Conservation (phyloP, 2,888 invertebrate species). For the Sicus ferrugineus region DNA sequence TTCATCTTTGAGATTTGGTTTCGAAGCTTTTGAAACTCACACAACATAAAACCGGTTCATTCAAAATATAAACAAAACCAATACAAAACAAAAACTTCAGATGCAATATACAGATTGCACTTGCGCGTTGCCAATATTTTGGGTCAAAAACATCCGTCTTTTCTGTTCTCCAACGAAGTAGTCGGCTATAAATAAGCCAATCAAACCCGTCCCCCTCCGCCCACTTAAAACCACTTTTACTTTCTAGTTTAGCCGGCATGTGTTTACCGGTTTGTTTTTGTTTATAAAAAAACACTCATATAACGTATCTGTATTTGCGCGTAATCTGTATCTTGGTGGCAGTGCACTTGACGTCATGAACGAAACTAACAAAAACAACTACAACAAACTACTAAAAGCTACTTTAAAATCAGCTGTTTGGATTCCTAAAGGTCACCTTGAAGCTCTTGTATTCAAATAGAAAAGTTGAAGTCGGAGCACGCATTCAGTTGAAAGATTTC, state of each 20-base stretch:
- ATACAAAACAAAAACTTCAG: slow-evolving; percentile 17
- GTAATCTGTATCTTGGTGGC: not conserved
- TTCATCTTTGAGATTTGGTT: not conserved
- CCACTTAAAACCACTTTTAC: not conserved
- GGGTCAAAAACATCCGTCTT: too few species aligned
- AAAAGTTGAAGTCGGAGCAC: slow-evolving; percentile 21
- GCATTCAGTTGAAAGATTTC: slow-evolving; percentile 20
- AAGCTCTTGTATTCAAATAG: slow-evolving; percentile 38
- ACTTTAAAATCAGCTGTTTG: slow-evolving; percentile 26
- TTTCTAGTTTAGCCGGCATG: not conserved
- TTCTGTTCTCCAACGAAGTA: too few species aligned
- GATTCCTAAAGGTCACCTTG: slow-evolving; percentile 43
- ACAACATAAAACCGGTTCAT: not conserved
- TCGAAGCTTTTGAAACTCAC: not conserved
- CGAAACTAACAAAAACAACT: not conserved
- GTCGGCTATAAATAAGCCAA: too few species aligned
- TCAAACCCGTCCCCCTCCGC: not conserved
- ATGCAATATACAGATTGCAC: not conserved
- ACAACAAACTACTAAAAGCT: not conserved
- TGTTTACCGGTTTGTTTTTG: not conserved
- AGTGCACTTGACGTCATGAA: not conserved
- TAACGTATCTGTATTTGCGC: not conserved
- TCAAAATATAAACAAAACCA: slow-evolving; percentile 20
- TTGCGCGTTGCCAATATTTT: not conserved
- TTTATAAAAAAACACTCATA: not conserved